A percentile compares a stretch with the other conserved stretches of the same genome.
Evolutionary conservation across 2,797 vertebrate genomes (phyloP).

Genomic region (Crenichthys baileyi): DNA sequence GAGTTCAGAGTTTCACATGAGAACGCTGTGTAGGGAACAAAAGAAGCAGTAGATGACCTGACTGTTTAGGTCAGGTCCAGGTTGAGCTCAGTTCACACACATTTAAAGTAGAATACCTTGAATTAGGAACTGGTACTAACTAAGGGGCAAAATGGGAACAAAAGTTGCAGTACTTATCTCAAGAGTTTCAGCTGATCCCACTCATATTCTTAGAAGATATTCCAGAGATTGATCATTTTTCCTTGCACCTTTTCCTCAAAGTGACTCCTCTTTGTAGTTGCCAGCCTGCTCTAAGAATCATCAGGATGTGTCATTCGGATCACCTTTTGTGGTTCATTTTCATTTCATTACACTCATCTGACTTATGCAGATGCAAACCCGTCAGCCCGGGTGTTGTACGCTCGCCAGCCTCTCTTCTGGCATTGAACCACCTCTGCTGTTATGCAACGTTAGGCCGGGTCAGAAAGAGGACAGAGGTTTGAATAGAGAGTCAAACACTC

Average conservation of each 20-base stretch:
- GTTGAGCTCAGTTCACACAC: no score
- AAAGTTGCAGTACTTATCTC: not conserved
- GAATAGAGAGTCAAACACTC: conserved; percentile 33
- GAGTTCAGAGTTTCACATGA: no score
- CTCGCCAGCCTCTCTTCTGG: conserved; percentile 36
- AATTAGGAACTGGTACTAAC: no score
- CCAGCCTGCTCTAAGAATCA: conserved; percentile 4
- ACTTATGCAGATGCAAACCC: conserved; percentile 23
- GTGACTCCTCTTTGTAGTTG: conserved; percentile 1
- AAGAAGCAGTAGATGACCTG: no score
- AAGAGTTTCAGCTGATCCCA: not conserved
- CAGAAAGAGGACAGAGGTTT: conserved; percentile 57
- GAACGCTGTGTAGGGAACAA: no score
- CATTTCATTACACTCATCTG: conserved; percentile 22
- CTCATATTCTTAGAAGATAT: not conserved
- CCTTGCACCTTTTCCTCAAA: conserved; percentile 7
- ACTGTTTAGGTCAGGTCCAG: no score
- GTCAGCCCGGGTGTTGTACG: not conserved
- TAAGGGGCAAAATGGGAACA: no score
- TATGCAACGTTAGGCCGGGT: conserved; percentile 52
- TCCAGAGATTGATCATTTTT: not conserved
- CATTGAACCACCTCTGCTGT: conserved; percentile 35
- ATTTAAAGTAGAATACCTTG: no score
- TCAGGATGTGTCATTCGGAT: conserved; percentile 32
- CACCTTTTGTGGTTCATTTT: conserved; percentile 24